Base-by-base conservation (phyloP, 2,113 vertebrate genomes). In the Uropsilus gracilis region DNA sequence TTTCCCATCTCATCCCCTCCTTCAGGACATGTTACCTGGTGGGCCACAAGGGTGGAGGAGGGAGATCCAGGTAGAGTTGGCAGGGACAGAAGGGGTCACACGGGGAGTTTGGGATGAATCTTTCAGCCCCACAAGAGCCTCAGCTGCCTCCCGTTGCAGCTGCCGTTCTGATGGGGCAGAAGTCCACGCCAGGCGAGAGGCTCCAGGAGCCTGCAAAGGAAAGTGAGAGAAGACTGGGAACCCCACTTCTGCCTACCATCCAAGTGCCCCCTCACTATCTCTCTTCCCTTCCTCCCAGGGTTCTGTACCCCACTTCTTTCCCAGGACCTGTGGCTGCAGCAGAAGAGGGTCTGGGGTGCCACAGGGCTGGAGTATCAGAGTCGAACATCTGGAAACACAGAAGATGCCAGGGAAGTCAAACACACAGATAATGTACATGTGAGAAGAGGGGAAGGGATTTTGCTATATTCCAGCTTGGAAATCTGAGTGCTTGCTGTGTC, bases 61-160 rank as follows among this genome's bases (percentile, higher is more conserved):
- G 50, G 93, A 95, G 91, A 91, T 71, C 96, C 94, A 91, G 86
- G 96, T 68, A 88, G 95, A 88, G 66, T 53, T 96, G 3, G 55
- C 9, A 4, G 90, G 91, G 0, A 87, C 86, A 63, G 93, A 93
- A 37, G 86, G 34, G 53, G 75, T 94, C 68, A 96, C 82, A 64
- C 92, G 71, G 11, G 96, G 63, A 16, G 96, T 44, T 57, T 97
- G 96, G 69, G 96, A 90, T 37, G 97, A 89, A n/a, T 97, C 97
- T 91, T 97, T 97, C 76, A 98, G 96, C 64, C 96, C 98, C 89
- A 98, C 88, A 44, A 98, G 95, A 94, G 97, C 97, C 77, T 98
- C 98, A 2, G 98, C 97, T 71, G 97, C 98, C 72, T 98, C 98
- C 64, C 37, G 59, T 87, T 98, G 97, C 59, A 97, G 93, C 94